Conservation (phyloP, 1,140 invertebrate genomes). For the Drosophila saltans region DNA sequence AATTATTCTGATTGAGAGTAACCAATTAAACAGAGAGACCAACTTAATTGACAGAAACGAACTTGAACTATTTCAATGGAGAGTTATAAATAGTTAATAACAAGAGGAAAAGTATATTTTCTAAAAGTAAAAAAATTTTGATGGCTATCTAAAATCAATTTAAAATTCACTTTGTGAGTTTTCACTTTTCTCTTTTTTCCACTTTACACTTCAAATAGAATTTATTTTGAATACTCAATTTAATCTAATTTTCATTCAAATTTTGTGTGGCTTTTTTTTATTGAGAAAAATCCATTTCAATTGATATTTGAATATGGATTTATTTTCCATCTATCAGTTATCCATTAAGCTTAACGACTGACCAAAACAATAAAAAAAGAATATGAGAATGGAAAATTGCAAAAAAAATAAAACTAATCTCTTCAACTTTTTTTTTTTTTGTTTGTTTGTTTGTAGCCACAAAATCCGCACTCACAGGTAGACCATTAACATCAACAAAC, state of each 20-base stretch:
- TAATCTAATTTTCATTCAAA: not conserved
- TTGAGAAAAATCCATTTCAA: not conserved
- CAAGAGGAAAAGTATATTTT: too few species aligned
- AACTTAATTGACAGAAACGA: too few species aligned
- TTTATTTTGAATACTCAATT: not conserved
- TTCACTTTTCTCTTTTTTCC: too few species aligned
- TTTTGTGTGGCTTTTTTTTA: constrained; percentile 22
- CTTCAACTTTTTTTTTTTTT: not conserved
- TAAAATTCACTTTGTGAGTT: too few species aligned
- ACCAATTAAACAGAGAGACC: too few species aligned
- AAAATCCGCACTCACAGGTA: constrained; percentile 8
- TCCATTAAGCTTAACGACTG: constrained; percentile 6
- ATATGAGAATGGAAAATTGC: not conserved
- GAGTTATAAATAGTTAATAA: too few species aligned
- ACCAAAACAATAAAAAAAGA: not conserved
- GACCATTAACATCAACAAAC: constrained; percentile 21
- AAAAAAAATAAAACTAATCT: constrained; percentile 1
- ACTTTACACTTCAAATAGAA: too few species aligned
- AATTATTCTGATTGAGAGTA: too few species aligned
- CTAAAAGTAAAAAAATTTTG: too few species aligned
- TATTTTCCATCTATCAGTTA: not conserved
- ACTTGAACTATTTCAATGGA: too few species aligned
- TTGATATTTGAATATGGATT: constrained; percentile 9
- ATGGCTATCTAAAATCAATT: too few species aligned
- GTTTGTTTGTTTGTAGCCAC: not conserved